Percentiles rank a stretch among this genome's conserved stretches.
Conservation (phyloP, 2,888 invertebrate genomes). For the Metopia argyrocephala region DNA sequence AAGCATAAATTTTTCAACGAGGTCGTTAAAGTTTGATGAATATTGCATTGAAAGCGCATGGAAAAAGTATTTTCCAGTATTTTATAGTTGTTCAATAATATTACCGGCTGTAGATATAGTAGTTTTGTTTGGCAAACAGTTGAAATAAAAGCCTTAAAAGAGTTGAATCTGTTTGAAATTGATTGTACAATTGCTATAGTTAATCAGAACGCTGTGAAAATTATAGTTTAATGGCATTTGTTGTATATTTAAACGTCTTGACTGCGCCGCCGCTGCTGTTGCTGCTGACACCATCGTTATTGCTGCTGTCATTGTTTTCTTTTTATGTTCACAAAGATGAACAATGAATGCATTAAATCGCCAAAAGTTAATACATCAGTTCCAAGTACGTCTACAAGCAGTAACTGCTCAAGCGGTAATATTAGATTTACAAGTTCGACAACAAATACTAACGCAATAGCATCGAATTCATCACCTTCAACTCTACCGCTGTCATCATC, state of each 20-base stretch:
- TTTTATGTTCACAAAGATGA: conserved; percentile 69
- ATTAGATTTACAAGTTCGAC: conserved; percentile 33
- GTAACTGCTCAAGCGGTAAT: conserved; percentile 27
- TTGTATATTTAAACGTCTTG: conserved; percentile 49
- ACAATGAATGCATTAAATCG: conserved; percentile 74
- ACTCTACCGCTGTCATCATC: conserved; percentile 44
- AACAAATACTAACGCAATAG: conserved; percentile 32
- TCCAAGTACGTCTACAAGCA: conserved; percentile 41
- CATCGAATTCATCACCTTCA: conserved; percentile 50
- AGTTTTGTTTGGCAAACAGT: not conserved
- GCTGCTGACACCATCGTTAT: conserved; percentile 53
- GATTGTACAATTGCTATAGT: conserved; percentile 22
- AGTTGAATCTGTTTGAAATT: conserved; percentile 14
- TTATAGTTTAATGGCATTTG: conserved; percentile 65
- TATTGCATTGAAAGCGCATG: conserved; percentile 14
- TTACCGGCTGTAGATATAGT: conserved; percentile 40
- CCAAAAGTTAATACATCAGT: conserved; percentile 49
- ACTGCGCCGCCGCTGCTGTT: conserved; percentile 53
- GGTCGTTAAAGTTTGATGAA: conserved; percentile 33
- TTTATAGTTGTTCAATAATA: conserved; percentile 19
- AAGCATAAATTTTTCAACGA: conserved; percentile 19
- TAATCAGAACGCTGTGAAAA: conserved; percentile 36
- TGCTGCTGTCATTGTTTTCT: conserved; percentile 41
- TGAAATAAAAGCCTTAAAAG: not conserved
- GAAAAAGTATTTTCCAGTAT: conserved; percentile 16